Base-by-base conservation (phyloP, 1,140 invertebrate species). In the Drosophila triauraria region DNA sequence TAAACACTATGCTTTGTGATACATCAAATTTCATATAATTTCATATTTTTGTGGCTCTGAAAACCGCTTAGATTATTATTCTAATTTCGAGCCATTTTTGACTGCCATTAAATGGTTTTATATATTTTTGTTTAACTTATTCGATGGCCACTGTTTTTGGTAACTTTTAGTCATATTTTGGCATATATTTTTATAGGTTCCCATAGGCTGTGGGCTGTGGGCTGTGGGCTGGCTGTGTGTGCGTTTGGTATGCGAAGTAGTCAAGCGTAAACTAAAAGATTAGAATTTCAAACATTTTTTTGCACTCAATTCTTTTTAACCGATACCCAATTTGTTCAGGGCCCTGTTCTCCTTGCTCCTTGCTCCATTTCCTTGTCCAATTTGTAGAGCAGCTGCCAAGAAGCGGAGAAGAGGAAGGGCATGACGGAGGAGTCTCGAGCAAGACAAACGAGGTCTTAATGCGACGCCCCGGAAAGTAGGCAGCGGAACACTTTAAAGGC, bases 211-310 rank as follows among this genome's bases (percentile, higher is more conserved):
- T 12, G 46, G 25, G 30, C 25, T 4, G 15, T 1, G 15, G 40
- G 23, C 17, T 47, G 59, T 59, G 50, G 4, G 15, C 1, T 10
- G 40, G 23, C 17, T 47, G 59, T 59, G 50, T 40, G 32, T 60
- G 43, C 17, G 9, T 51, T 51, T 32, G 50, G 50, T 13, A 51
- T 44, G 67, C n/a, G 68, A 60, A 12, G 72, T 71, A 88, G 74
- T 87, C 84, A 87, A 88, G 84, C 85, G 84, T 87, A 47, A 87
- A 87, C 72, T 68, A 78, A 81, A 69, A 88, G 84, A 87, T 87
- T 87, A 87, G 84, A 87, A 80, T 80, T 88, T 83, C 77, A 78
- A 83, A 67, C 64, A 78, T 87, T 83, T 87, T 85, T 81, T 81
- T 63, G 44, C 46, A 72, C 67, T 72, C 46, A 51, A 72, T 72